Evolutionary conservation across 2,797 vertebrate species (phyloP).

Genomic region (Schizothorax lantsangensis): DNA sequence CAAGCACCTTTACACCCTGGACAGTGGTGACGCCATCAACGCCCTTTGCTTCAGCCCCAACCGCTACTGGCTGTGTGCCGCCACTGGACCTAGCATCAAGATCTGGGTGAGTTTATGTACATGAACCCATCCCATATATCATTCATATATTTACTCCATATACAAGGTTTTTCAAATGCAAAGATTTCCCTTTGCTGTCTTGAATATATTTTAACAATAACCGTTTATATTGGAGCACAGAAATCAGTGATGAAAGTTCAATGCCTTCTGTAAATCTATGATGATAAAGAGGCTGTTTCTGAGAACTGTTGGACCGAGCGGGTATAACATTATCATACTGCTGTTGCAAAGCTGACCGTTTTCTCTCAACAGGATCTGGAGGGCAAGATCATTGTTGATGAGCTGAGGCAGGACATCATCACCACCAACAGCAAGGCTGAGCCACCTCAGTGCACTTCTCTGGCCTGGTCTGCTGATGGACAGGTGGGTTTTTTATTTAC

Average conservation of each 20-base stretch:
- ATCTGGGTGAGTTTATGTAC: constrained; percentile 85
- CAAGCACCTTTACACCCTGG: constrained; percentile 96
- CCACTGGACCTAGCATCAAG: constrained; percentile 97
- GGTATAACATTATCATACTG: not conserved
- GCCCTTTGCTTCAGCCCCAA: constrained; percentile 98
- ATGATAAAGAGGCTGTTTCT: constrained; percentile 89
- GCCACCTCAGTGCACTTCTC: constrained; percentile 90
- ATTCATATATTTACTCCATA: not conserved
- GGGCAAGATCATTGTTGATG: constrained; percentile 95
- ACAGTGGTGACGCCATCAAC: constrained; percentile 94
- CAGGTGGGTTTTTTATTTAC: constrained; percentile 79
- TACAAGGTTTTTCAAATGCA: not conserved
- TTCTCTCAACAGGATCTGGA: constrained; percentile 86
- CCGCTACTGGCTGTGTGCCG: constrained; percentile 97
- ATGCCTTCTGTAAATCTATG: constrained; percentile 79
- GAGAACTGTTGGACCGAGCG: constrained; percentile 65
- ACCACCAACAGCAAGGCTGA: constrained; percentile 96
- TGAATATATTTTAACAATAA: not conserved
- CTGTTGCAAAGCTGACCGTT: not conserved
- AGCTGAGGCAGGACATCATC: constrained; percentile 96
- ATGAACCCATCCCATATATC: not conserved
- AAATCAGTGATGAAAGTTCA: constrained; percentile 71
- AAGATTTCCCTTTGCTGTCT: not conserved
- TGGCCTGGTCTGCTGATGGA: constrained; percentile 96
- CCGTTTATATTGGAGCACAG: not conserved